Evolutionary conservation across 1,140 invertebrate genomes (phyloP), one percentile per base, ranked within the genome.

Genomic region (Drosophila albomicans): DNA sequence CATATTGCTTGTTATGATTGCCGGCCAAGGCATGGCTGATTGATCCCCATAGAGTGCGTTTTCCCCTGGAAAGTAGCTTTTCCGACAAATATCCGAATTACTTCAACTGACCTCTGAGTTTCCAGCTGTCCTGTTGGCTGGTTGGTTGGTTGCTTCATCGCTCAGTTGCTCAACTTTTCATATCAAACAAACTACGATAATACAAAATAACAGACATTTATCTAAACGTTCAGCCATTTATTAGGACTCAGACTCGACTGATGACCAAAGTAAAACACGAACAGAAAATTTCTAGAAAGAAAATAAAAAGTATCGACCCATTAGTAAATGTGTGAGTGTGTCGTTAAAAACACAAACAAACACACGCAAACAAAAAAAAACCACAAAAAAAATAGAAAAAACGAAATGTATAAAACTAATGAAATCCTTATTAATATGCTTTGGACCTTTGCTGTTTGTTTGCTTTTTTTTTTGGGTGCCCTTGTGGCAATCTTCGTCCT

Each of bases 391-490:
- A 3, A 15, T 13, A 7, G n/a, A 74, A 51, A 72, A 74, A 67
- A 61, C 25, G 61, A 48, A 81, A 78, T 78, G 82, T 85, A 79
- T 89, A 89, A 89, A 89, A 91, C 88, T 91, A 91, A 91, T 91
- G 89, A 91, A 91, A 91, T 91, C 84, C 88, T 88, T 88, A 88
- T 88, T 91, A 91, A 91, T 91, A 82, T 91, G 84, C 85, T 74
- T 70, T 73, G 85, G 88, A 88, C 84, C 89, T 91, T 88, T 91
- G 87, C 81, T 75, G 68, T 88, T 90, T 10, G 58, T 73, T 56
- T 74, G 64, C 7, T 46, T 48, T 54, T 73, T 46, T 48, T 54
- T 73, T 71, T 70, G 54, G 66, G 62, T 58, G 78, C 64, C 74
- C 78, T 86, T 86, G 81, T 76, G 75, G 80, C 77, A 62, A 38